Conservation (phyloP, 1,140 invertebrate species). For the Rhyacophila brunnea region DNA sequence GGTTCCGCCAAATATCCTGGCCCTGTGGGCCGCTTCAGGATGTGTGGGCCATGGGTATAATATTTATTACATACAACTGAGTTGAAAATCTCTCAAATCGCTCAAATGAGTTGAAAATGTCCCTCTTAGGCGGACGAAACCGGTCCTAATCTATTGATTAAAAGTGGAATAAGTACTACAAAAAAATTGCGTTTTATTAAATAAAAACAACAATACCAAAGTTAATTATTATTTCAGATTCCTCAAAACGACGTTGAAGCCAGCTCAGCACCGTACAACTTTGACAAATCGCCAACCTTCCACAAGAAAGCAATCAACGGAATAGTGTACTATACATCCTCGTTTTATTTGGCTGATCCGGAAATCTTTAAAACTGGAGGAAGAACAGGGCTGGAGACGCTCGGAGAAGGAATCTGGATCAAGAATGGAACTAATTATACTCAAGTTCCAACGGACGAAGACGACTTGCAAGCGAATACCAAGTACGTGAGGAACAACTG, state of each 20-base stretch:
- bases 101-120: no score
- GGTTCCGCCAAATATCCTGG: no score
- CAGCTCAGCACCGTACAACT: conserved; percentile 9
- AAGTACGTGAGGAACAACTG: conserved; percentile 42
- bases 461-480: conserved; percentile 32
- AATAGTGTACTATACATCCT: conserved; percentile 26
- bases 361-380: conserved; percentile 8
- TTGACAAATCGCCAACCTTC: conserved; percentile 6
- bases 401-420: conserved; percentile 37
- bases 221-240: no score
- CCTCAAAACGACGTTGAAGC: conserved; percentile 13
- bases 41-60: neutral
- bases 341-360: conserved; percentile 14
- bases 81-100: neutral
- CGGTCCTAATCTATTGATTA: no score
- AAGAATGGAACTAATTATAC: conserved; percentile 37
- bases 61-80: neutral
- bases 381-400: neutral
- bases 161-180: no score
- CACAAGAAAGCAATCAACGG: conserved; percentile 25
- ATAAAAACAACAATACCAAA: no score
- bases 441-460: conserved; percentile 28
- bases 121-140: no score
- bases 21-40: no score
- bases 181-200: no score